Percentiles rank a stretch among this genome's conserved stretches.
phyloP scores from a whole-genome alignment of 37 sponge, comb jelly and placozoan genomes.

The Tethya wilhelma region DNA sequence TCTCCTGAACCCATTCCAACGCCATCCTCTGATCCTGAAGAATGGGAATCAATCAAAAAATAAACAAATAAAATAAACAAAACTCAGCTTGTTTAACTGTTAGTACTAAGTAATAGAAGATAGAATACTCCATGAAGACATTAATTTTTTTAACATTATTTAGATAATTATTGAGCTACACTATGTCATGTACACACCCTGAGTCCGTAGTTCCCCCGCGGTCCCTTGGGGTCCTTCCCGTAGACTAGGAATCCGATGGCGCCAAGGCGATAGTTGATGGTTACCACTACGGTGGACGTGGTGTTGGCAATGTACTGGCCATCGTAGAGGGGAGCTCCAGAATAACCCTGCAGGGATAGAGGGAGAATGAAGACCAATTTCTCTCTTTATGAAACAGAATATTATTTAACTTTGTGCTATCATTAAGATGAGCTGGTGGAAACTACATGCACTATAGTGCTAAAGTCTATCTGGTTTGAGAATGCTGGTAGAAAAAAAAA shows the following conservation, averaged over 20 bases:
- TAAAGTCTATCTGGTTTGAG: no score
- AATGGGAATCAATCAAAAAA: background rate
- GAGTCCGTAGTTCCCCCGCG: slow-evolving; percentile 74
- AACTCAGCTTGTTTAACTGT: no score
- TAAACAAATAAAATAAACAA: background rate
- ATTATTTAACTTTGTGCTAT: no score
- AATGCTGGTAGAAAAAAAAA: no score
- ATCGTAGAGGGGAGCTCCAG: slow-evolving; percentile 68
- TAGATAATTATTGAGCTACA: no score
- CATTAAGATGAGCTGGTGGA: no score
- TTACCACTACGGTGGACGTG: slow-evolving; percentile 68
- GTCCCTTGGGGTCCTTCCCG: slow-evolving; percentile 27
- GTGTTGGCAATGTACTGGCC: slow-evolving; percentile 78
- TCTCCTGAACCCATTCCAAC: slow-evolving; percentile 78
- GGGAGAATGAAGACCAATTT: background rate
- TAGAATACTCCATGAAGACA: no score
- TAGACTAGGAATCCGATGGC: slow-evolving; percentile 79
- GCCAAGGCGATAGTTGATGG: slow-evolving; percentile 87
- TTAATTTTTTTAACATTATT: no score
- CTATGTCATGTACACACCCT: slow-evolving; percentile 31
- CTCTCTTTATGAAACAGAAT: no score
- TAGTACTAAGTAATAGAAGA: no score
- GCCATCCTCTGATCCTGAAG: slow-evolving; percentile 81
- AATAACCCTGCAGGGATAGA: slow-evolving; percentile 54
- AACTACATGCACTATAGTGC: no score